phyloP scores from a whole-genome alignment of 1,140 invertebrate genomes.

The Calephelis nemesis region DNA sequence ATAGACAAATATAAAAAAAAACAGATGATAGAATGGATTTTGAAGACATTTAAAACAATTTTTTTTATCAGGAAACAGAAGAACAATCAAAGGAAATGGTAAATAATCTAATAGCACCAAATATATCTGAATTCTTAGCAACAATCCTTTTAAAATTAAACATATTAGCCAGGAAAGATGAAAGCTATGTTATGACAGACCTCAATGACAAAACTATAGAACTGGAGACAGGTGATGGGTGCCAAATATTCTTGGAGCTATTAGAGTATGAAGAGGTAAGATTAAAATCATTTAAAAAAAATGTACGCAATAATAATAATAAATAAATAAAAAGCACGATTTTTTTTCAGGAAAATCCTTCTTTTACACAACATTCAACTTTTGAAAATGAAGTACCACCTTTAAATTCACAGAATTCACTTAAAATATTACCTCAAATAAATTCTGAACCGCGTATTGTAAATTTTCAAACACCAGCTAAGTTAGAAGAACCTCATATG shows the following conservation, averaged over 20 bases:
- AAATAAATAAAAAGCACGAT: no score
- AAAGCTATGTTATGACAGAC: constrained; percentile 28
- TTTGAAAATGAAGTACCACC: neutral
- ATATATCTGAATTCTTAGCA: constrained; percentile 43
- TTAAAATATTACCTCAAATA: neutral
- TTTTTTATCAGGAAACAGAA: neutral
- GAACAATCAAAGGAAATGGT: neutral
- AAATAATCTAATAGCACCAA: constrained; percentile 17
- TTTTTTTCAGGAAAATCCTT: no score
- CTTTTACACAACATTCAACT: no score
- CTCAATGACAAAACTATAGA: constrained; percentile 37
- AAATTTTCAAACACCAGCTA: neutral
- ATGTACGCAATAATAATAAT: no score
- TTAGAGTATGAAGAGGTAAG: constrained; percentile 44
- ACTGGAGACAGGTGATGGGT: constrained; percentile 44
- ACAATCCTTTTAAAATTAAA: constrained; percentile 46
- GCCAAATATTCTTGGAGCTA: constrained; percentile 41
- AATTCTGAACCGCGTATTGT: neutral
- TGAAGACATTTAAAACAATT: no score
- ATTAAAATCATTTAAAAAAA: constrained; percentile 5
- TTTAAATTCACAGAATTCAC: neutral
- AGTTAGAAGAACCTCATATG: neutral
- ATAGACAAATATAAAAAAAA: no score
- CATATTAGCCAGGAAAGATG: constrained; percentile 35
- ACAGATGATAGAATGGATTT: no score